Evolutionary conservation across 2,113 vertebrate species (phyloP).

Genomic region (Gasterosteus aculeatus): DNA sequence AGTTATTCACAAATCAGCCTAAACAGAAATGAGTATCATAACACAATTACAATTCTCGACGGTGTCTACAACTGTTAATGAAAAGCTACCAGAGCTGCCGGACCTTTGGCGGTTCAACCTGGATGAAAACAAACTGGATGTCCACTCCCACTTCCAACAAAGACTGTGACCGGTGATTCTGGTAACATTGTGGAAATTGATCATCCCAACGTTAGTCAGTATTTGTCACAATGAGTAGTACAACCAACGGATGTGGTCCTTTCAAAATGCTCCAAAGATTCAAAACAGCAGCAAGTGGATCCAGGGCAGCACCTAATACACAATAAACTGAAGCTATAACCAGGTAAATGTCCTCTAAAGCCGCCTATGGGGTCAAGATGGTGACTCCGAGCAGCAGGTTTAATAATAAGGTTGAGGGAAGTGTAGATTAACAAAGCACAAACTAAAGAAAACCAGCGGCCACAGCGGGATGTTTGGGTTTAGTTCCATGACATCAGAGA

Average conservation of each 20-base stretch:
- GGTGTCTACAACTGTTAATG: conserved; percentile 1
- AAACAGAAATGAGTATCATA: conserved; percentile 26
- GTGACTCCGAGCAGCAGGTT: neutral
- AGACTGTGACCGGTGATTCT: neutral
- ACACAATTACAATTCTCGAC: conserved; percentile 7
- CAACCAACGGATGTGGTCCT: neutral
- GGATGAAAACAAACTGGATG: neutral
- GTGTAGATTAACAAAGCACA: conserved; percentile 10
- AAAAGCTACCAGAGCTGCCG: conserved; percentile 39
- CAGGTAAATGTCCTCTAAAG: conserved; percentile 13
- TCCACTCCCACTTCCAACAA: neutral
- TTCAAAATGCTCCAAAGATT: neutral
- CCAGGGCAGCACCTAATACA: neutral
- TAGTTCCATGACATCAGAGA: neutral
- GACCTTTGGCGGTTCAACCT: neutral
- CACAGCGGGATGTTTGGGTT: neutral
- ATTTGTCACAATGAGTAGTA: neutral
- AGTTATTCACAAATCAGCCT: conserved; percentile 40
- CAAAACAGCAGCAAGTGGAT: neutral
- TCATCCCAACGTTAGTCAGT: neutral
- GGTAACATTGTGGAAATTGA: conserved; percentile 7
- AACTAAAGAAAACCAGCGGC: neutral
- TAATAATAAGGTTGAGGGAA: neutral
- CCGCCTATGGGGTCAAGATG: neutral
- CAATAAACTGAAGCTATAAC: conserved; percentile 7